Percentiles rank a stretch among this genome's conserved stretches.
phyloP scores from a whole-genome alignment of 2,797 vertebrate species.

The Pempheris klunzingeri region DNA sequence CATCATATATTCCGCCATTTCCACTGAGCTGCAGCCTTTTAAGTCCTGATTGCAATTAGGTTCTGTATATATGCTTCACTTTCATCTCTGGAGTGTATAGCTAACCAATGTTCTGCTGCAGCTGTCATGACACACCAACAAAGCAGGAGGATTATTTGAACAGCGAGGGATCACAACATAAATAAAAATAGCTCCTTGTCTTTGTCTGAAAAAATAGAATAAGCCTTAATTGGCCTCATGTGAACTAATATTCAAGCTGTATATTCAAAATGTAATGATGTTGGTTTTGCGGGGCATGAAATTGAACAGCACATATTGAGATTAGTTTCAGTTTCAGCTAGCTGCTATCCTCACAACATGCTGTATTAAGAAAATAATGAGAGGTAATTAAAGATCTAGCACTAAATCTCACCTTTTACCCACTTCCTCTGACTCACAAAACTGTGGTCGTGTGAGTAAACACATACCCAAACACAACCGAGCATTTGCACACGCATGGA shows the following conservation, averaged over 20 bases:
- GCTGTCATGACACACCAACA: slow-evolving; percentile 41
- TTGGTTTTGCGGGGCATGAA: background rate
- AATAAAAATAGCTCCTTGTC: slow-evolving; percentile 19
- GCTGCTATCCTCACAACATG: slow-evolving; percentile 2
- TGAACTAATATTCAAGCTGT: slow-evolving; percentile 23
- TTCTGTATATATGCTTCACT: slow-evolving; percentile 57
- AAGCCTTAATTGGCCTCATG: slow-evolving; percentile 33
- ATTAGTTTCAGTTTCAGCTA: slow-evolving; percentile 44
- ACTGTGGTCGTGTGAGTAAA: slow-evolving; percentile 34
- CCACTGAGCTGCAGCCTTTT: slow-evolving; percentile 63
- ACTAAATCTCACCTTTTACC: slow-evolving; percentile 64
- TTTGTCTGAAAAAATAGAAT: slow-evolving; percentile 24
- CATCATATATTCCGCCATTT: slow-evolving; percentile 67
- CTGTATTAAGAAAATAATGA: slow-evolving; percentile 23
- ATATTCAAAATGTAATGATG: slow-evolving; percentile 15
- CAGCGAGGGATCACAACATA: slow-evolving; percentile 9
- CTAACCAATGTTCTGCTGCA: slow-evolving; percentile 40
- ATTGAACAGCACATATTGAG: slow-evolving; percentile 9
- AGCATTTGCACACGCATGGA: slow-evolving; percentile 18
- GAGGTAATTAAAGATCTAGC: slow-evolving; percentile 41
- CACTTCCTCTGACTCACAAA: slow-evolving; percentile 69
- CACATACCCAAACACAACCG: slow-evolving; percentile 3
- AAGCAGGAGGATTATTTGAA: slow-evolving; percentile 40
- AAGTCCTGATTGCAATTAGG: slow-evolving; percentile 75
- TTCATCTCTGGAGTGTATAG: slow-evolving; percentile 46